Base-by-base conservation (phyloP, 30 jellyfish, hydroid and myxozoan genomes). In the Mastigias papua region DNA sequence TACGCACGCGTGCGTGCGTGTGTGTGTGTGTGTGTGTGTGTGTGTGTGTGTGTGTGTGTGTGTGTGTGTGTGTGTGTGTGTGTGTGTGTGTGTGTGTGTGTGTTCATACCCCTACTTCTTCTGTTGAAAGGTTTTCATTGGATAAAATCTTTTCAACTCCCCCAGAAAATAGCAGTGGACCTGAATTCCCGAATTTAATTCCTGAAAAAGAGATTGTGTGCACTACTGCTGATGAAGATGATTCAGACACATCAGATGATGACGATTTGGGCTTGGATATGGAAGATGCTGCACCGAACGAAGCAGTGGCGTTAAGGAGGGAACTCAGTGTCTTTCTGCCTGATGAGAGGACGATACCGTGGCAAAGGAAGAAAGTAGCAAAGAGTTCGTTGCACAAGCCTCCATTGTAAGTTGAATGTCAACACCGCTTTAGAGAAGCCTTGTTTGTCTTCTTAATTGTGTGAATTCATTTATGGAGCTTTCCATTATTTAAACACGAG, bases 261-360 rank as follows among this genome's bases (percentile, higher is more conserved):
- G 78, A 34, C 8, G 92, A 67, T 71, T 58, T 73, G 51, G 89
- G 75, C 26, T 30, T 16, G 1, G 95, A 74, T 1, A 51, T 89
- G 13, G 90, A 70, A 22, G 97, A 89, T 74, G 97, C 93, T 19
- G 6, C 62, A 29, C 64, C 81, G 17, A 86, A 62, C n/a, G 90
- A 89, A 34, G 86, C 70, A 20, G 69, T 70, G 17, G 90, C 67
- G 6, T 9, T 89, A 17, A 87, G 81, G 78, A 73, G 31, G n/a
- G 22, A 82, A 27, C n/a, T 89, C 28, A 78, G 34, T 13, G 79
- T 70, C 31, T 22, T 62, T 22, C 51, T 80, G 28, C 79, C 50
- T 0, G 93, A 67, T 30, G 73, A 81, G 23, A 73, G 35, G 51
- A 30, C 20, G 15, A 16, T 34, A 10, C 19, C 7, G 0, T 89